A percentile compares a stretch with the other conserved stretches of the same genome.
Evolutionary conservation across 1,140 invertebrate genomes (phyloP).

Genomic region (Wiebesia pumilae): DNA sequence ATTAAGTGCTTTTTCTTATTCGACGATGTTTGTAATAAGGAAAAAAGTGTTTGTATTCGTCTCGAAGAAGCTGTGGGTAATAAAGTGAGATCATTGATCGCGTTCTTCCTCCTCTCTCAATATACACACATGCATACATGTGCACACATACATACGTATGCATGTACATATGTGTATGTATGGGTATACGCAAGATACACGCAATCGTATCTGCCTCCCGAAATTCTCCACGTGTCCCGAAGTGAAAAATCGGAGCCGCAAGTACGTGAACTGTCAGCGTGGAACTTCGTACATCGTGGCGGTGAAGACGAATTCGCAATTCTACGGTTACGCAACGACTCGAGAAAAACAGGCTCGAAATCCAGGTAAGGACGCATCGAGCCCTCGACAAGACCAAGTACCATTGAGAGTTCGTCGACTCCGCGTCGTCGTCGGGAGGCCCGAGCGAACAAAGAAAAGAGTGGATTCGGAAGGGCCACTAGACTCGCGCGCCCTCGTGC

Average conservation of each 20-base stretch:
- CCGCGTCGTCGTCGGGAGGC: background rate
- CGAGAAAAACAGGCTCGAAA: background rate
- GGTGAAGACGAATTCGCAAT: background rate
- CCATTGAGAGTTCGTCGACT: slow-evolving; percentile 1
- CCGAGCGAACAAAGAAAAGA: background rate
- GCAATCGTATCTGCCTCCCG: background rate
- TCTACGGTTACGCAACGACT: background rate
- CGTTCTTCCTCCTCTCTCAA: background rate
- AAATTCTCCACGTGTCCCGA: background rate
- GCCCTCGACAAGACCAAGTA: background rate
- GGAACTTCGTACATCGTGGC: too few relatives aligned
- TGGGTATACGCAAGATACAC: background rate
- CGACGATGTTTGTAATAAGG: too few relatives aligned
- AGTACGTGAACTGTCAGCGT: background rate
- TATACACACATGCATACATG: background rate
- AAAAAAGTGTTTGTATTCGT: too few relatives aligned
- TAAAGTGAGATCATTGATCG: too few relatives aligned
- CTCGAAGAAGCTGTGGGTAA: too few relatives aligned
- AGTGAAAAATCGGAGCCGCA: background rate
- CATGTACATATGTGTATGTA: too few relatives aligned
- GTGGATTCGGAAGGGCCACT: background rate
- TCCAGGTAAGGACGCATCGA: background rate
- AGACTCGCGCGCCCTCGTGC: background rate
- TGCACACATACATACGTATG: too few relatives aligned
- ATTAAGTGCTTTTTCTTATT: too few relatives aligned